phyloP scores from a whole-genome alignment of 2,888 invertebrate species.

The Heteromurus nitidus region DNA sequence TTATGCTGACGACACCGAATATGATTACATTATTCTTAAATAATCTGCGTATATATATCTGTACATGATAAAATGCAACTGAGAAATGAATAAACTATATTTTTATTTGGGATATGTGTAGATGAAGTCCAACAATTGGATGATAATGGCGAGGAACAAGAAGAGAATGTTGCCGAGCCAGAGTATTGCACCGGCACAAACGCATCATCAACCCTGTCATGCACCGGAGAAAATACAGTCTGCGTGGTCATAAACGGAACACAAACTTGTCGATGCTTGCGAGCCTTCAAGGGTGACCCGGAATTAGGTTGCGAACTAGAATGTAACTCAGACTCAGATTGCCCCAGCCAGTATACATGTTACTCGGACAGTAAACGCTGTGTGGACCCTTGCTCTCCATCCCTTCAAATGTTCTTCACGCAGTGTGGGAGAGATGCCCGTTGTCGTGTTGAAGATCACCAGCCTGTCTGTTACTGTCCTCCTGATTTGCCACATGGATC shows the following conservation, averaged over 20 bases:
- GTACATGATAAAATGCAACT: background rate
- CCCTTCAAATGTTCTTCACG: slow-evolving; percentile 58
- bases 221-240: slow-evolving; percentile 47
- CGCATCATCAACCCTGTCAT: slow-evolving; percentile 20
- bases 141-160: no score
- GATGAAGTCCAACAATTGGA: slow-evolving; percentile 30
- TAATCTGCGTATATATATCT: background rate
- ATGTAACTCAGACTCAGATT: slow-evolving; percentile 62
- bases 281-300: slow-evolving; percentile 67
- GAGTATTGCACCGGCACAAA: slow-evolving; percentile 46
- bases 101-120: background rate
- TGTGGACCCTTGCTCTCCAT: slow-evolving; percentile 67
- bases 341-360: slow-evolving; percentile 63
- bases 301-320: slow-evolving; percentile 65
- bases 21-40: slow-evolving; percentile 15
- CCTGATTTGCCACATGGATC: slow-evolving; percentile 66
- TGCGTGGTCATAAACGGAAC: slow-evolving; percentile 51
- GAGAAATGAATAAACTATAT: slow-evolving; percentile 14
- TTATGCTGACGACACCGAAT: slow-evolving; percentile 21
- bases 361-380: slow-evolving; percentile 60
- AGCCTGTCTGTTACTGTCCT: slow-evolving; percentile 74
- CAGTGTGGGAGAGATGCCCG: slow-evolving; percentile 73
- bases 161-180: slow-evolving; percentile 38
- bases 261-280: slow-evolving; percentile 67
- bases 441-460: slow-evolving; percentile 73